phyloP scores from a whole-genome alignment of 2,113 vertebrate genomes.

The Hippocampus abdominalis region DNA sequence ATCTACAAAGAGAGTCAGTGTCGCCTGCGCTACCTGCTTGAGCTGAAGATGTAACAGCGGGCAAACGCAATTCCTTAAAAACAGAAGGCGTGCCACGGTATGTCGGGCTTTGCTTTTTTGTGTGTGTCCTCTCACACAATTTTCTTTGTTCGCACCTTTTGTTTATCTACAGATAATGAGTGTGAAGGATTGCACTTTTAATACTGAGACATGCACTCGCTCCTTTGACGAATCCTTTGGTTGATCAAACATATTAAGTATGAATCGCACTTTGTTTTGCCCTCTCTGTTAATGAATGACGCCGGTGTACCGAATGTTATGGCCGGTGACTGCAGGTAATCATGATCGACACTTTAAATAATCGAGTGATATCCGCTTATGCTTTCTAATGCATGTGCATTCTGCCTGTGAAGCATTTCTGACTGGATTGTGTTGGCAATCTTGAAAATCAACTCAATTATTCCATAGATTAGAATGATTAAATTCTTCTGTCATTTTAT shows the following conservation, averaged over 20 bases:
- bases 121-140: neutral
- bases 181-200: neutral
- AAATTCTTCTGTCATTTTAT: neutral
- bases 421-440: no score
- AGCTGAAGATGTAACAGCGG: constrained; percentile 67
- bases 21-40: constrained; percentile 81
- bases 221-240: neutral
- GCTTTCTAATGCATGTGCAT: neutral
- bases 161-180: neutral
- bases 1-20: constrained; percentile 89
- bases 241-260: neutral
- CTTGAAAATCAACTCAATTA: neutral
- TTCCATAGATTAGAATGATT: neutral
- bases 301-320: neutral
- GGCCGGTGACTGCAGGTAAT: neutral
- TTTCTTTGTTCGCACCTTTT: no score
- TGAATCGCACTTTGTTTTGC: neutral
- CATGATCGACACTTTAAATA: neutral
- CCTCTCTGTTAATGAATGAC: neutral
- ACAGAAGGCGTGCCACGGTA: neutral
- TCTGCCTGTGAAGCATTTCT: neutral
- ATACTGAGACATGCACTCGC: neutral
- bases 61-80: no score
- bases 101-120: neutral
- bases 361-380: neutral